Conservation (phyloP, 1,140 invertebrate genomes). For the Brachionus asplanchnoidis region DNA sequence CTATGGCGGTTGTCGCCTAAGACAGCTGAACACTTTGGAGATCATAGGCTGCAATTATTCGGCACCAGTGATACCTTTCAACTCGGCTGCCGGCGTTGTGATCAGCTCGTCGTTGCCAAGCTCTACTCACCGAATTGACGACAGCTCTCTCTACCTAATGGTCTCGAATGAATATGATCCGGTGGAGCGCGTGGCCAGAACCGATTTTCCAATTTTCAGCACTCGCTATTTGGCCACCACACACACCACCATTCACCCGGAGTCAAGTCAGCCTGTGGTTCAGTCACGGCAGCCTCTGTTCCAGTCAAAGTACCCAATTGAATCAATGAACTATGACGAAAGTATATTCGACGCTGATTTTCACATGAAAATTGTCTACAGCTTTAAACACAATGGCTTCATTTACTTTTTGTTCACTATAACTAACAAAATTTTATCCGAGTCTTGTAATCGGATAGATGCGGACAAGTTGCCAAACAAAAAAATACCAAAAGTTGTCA, state of each 20-base stretch:
- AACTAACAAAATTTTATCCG: constrained; percentile 29
- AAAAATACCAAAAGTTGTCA: constrained; percentile 4
- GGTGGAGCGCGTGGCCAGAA: neutral
- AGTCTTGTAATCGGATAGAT: constrained; percentile 30
- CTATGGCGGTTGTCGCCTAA: constrained; percentile 15
- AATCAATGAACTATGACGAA: constrained; percentile 35
- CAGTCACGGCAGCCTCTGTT: neutral
- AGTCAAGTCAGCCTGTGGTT: neutral
- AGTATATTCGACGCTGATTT: constrained; percentile 36
- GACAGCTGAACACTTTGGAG: neutral
- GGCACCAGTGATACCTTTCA: constrained; percentile 17
- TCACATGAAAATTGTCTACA: constrained; percentile 32
- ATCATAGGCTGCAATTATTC: constrained; percentile 31
- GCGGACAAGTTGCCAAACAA: neutral
- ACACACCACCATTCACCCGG: neutral
- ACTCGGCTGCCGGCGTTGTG: constrained; percentile 7
- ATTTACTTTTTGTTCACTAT: constrained; percentile 39
- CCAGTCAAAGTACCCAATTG: constrained; percentile 38
- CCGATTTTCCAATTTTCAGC: constrained; percentile 37
- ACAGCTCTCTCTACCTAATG: constrained; percentile 10
- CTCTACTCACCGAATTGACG: neutral
- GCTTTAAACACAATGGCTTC: constrained; percentile 41
- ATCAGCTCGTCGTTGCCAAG: neutral
- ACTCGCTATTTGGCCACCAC: constrained; percentile 3
- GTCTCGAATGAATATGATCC: constrained; percentile 37